phyloP scores from a whole-genome alignment of 2,888 invertebrate species.

The Stegophylla sp. region DNA sequence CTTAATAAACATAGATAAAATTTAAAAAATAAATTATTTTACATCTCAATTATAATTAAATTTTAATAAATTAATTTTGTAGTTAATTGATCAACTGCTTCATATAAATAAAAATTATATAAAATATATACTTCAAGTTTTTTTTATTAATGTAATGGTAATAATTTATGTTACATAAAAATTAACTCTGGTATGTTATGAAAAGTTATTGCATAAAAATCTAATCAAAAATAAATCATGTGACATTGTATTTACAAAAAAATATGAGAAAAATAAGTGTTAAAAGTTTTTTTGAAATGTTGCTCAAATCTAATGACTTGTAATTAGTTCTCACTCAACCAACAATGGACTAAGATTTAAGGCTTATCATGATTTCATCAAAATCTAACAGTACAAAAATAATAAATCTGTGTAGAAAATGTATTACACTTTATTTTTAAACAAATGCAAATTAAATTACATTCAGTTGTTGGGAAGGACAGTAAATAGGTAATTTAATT shows the following conservation, averaged over 20 bases:
- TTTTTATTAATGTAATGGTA: too few species aligned
- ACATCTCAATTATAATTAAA: neutral
- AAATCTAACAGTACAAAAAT: neutral
- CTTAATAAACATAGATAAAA: neutral
- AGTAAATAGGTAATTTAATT: neutral
- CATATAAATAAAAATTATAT: neutral
- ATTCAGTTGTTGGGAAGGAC: neutral
- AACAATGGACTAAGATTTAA: neutral
- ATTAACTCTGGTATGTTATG: too few species aligned
- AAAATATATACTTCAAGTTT: too few species aligned
- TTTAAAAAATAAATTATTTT: neutral
- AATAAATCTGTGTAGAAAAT: neutral
- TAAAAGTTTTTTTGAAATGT: neutral
- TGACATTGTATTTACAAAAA: too few species aligned
- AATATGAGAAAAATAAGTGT: too few species aligned
- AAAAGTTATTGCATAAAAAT: too few species aligned
- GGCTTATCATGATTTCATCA: neutral
- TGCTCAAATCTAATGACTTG: neutral
- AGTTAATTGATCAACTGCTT: neutral
- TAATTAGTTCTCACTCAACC: neutral
- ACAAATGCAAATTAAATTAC: conserved; percentile 7
- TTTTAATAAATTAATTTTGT: neutral
- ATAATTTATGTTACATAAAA: too few species aligned
- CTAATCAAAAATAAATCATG: too few species aligned
- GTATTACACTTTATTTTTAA: conserved; percentile 29